Evolutionary conservation across 2,888 invertebrate genomes (phyloP), one percentile per base, ranked within the genome.

Genomic region (Cremastinae sp.): DNA sequence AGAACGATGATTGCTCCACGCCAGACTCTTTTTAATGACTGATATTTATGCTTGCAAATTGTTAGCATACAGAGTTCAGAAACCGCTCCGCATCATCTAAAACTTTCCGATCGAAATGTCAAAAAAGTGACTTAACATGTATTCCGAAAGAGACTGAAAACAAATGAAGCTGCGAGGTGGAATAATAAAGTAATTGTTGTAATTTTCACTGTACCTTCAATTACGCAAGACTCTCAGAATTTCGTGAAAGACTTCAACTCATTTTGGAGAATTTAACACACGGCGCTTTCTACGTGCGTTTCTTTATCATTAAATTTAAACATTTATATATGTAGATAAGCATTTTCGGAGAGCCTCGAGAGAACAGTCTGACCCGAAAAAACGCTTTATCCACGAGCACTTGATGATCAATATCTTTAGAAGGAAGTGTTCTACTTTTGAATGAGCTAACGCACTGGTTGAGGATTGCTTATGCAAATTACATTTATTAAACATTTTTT

Each of bases 391-490:
- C 72, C 72, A 72, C 59, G 72, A 76, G 68, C 75, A 53, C 84
- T 82, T 79, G 77, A 70, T 80, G 82, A 85, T 87, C 85, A 84
- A 78, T 82, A 83, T 85, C 85, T 82, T 79, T 81, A 82, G 83
- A 82, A 85, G 86, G 86, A 87, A 87, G 84, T 83, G 86, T 81
- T 83, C 84, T 69, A 85, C 84, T 87, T 85, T 85, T 83, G 74
- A 80, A 81, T 78, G 78, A 79, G 75, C 55, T 58, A 81, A 77
- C 76, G 64, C 64, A 45, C 16, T n/a, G 43, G 62, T 58, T 62
- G 58, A 53, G 45, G 49, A 71, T 66, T 14, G 58, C 62, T n/a
- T n/a, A 12, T 45, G 58, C 35, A 53, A 28, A 9, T 41, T 64
- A 58, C 43, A 20, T 53, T 39, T 45, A 56, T 14, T n/a, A n/a